A percentile compares a stretch with the other conserved stretches of the same genome.
phyloP scores from a whole-genome alignment of 1,140 invertebrate genomes.

The Drosophila setifemur region DNA sequence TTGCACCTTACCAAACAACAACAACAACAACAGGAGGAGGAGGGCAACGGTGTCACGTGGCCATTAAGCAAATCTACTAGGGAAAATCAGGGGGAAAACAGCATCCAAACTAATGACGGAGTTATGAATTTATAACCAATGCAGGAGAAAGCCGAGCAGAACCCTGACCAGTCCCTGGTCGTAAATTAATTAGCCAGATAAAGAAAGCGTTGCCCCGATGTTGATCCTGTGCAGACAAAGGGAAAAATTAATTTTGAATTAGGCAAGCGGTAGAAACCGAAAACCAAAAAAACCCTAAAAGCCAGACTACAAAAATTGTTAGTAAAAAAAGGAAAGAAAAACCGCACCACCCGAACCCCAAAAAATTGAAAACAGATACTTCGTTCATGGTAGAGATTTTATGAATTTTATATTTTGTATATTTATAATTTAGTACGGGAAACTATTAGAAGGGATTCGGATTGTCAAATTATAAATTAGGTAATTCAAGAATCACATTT shows the following conservation, averaged over 20 bases:
- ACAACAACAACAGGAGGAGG: not conserved
- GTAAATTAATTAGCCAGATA: constrained; percentile 76
- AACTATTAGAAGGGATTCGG: no score
- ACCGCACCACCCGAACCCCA: not conserved
- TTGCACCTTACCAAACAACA: constrained; percentile 51
- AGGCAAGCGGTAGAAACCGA: constrained; percentile 43
- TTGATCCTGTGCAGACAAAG: constrained; percentile 48
- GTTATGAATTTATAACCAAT: constrained; percentile 76
- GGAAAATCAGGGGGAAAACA: not conserved
- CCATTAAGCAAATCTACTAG: constrained; percentile 18
- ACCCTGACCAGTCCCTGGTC: constrained; percentile 10
- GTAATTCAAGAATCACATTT: no score
- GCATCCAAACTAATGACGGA: constrained; percentile 54
- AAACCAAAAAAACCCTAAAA: constrained; percentile 39
- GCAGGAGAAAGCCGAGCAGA: constrained; percentile 10
- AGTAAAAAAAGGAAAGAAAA: constrained; percentile 8
- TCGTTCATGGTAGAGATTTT: not conserved
- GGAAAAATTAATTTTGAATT: constrained; percentile 75
- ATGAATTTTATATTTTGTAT: not conserved
- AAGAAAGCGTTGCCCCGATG: constrained; percentile 27
- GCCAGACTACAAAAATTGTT: not conserved
- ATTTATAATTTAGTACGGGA: no score
- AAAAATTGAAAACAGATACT: not conserved
- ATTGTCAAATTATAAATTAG: no score
- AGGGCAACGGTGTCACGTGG: constrained; percentile 25